Evolutionary conservation across 2,797 vertebrate genomes (phyloP).

Genomic region (Amphiprion clarkii): DNA sequence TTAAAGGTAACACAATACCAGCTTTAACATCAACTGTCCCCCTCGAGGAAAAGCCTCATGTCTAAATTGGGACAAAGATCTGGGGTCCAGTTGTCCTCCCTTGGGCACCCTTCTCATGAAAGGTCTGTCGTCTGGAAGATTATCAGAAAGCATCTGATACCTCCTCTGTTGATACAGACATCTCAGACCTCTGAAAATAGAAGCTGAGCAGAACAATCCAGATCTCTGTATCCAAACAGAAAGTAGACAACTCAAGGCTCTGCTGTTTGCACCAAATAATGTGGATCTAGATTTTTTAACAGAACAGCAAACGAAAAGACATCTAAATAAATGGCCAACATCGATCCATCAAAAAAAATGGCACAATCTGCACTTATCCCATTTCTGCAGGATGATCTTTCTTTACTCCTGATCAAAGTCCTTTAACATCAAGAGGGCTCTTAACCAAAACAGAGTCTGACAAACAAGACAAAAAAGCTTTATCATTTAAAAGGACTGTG

Average conservation of each 20-base stretch:
- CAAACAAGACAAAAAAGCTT: no score
- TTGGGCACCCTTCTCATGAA: conserved; percentile 44
- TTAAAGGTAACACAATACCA: conserved; percentile 59
- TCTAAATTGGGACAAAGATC: conserved; percentile 74
- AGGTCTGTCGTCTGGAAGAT: conserved; percentile 65
- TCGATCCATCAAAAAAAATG: no score
- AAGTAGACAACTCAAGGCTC: neutral
- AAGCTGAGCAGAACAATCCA: conserved; percentile 13
- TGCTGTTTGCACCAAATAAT: no score
- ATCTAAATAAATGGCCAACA: no score
- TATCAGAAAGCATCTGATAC: conserved; percentile 69
- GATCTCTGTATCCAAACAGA: neutral
- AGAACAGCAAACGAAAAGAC: neutral
- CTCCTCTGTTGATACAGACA: conserved; percentile 52
- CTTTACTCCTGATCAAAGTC: no score
- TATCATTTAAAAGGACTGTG: no score
- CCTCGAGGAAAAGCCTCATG: conserved; percentile 36
- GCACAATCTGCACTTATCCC: no score
- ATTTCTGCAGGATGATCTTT: no score
- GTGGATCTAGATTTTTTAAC: no score
- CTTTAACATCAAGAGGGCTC: no score
- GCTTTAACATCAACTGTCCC: conserved; percentile 9
- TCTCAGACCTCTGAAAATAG: conserved; percentile 59
- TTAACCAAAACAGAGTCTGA: neutral
- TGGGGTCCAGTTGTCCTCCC: conserved; percentile 58